Percentiles rank a stretch among this genome's conserved stretches.
Evolutionary conservation across 2,113 vertebrate genomes (phyloP).

Genomic region (Gobio gobio): DNA sequence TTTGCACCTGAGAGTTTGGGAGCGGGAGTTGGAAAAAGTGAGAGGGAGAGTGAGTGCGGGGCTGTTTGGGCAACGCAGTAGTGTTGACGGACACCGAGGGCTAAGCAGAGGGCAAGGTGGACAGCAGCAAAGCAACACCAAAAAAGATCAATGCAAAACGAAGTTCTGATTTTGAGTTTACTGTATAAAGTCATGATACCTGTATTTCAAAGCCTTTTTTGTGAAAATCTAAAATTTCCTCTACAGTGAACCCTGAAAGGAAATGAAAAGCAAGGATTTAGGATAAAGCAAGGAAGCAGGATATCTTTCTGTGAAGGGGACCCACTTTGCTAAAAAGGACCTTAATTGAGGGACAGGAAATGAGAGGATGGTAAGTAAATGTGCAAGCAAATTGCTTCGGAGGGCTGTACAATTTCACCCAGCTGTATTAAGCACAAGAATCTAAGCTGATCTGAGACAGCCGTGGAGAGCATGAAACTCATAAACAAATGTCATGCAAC

Average conservation of each 20-base stretch:
- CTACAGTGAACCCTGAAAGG: background rate
- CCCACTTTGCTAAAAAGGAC: constrained; percentile 23
- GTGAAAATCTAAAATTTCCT: background rate
- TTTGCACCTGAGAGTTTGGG: constrained; percentile 80
- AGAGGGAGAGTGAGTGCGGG: constrained; percentile 63
- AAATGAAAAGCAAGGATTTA: background rate
- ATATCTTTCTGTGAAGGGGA: constrained; percentile 28
- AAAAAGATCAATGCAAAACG: constrained; percentile 9
- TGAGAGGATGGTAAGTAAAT: constrained; percentile 69
- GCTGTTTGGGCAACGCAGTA: constrained; percentile 65
- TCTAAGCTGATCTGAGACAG: constrained; percentile 56
- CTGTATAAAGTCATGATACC: background rate
- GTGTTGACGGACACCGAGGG: constrained; percentile 69
- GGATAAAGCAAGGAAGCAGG: background rate
- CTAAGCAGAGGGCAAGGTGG: constrained; percentile 65
- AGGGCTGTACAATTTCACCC: constrained; percentile 62
- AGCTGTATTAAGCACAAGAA: constrained; percentile 41
- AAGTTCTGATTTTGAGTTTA: background rate
- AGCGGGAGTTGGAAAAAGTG: constrained; percentile 78
- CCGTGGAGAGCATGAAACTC: constrained; percentile 52
- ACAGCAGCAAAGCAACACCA: constrained; percentile 34
- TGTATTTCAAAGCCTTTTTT: background rate
- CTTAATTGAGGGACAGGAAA: constrained; percentile 74
- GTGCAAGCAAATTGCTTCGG: constrained; percentile 62
- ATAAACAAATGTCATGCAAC: constrained; percentile 37